Conservation (phyloP, 2,113 vertebrate species). For the Rana temporaria region DNA sequence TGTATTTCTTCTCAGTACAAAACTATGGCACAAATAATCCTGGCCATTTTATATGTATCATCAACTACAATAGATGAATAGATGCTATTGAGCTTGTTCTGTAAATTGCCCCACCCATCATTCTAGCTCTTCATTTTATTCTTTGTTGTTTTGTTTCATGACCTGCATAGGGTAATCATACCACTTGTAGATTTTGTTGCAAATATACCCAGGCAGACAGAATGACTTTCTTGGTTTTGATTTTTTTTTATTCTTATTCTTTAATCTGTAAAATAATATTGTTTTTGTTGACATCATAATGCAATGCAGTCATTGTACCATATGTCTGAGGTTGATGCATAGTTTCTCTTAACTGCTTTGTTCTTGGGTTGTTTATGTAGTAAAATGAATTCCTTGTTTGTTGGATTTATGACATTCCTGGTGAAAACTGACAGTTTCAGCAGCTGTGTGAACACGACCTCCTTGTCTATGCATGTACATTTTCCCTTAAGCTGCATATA, state of each 20-base stretch:
- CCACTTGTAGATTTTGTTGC: background rate
- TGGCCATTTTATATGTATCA: too few species aligned
- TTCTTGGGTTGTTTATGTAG: background rate
- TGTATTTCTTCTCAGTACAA: too few species aligned
- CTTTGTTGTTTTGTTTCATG: background rate
- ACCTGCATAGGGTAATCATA: background rate
- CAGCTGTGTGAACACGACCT: background rate
- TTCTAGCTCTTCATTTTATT: background rate
- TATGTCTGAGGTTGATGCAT: background rate
- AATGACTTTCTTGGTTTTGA: too few species aligned
- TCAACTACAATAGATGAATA: constrained; percentile 24
- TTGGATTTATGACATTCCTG: background rate
- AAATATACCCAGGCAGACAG: too few species aligned
- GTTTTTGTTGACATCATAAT: background rate
- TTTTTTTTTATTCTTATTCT: too few species aligned
- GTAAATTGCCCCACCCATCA: background rate
- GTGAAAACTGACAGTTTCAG: background rate
- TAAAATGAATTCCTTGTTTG: background rate
- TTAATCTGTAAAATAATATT: background rate
- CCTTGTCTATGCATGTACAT: constrained; percentile 26
- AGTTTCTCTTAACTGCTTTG: background rate
- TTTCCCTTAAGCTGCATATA: background rate
- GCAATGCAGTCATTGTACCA: background rate
- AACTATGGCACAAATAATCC: too few species aligned
- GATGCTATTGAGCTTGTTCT: background rate